Percentiles rank a stretch among this genome's conserved stretches.
Evolutionary conservation across 2,113 vertebrate species (phyloP).

Genomic region (Silurus glanis): DNA sequence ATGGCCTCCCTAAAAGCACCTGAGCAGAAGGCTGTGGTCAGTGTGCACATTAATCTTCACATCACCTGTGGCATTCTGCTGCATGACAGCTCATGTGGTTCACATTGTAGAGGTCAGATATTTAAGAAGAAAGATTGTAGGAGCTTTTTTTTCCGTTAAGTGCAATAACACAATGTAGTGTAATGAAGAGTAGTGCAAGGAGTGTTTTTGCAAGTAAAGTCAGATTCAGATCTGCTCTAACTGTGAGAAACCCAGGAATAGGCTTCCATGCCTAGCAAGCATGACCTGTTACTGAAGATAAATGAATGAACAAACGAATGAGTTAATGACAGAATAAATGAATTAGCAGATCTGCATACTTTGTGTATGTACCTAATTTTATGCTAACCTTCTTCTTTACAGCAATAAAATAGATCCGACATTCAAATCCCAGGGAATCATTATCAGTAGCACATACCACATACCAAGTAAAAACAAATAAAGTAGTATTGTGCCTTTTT

Average conservation of each 20-base stretch:
- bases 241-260: neutral
- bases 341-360: neutral
- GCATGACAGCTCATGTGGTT: constrained; percentile 45
- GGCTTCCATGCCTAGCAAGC: neutral
- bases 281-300: neutral
- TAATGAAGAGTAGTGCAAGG: neutral
- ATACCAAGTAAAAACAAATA: neutral
- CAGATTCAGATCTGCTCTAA: neutral
- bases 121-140: neutral
- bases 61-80: constrained; percentile 49
- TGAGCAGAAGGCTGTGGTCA: constrained; percentile 44
- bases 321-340: neutral
- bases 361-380: neutral
- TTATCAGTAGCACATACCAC: neutral
- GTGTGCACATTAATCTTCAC: constrained; percentile 42
- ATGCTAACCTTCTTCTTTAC: neutral
- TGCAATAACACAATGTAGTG: neutral
- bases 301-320: neutral
- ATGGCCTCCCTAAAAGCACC: constrained; percentile 52
- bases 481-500: neutral
- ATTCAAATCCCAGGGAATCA: neutral
- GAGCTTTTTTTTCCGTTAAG: neutral
- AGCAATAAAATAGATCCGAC: neutral
- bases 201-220: neutral
- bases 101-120: constrained; percentile 27